Conservation (phyloP, 2,797 vertebrate genomes). For the Florisuga fusca region DNA sequence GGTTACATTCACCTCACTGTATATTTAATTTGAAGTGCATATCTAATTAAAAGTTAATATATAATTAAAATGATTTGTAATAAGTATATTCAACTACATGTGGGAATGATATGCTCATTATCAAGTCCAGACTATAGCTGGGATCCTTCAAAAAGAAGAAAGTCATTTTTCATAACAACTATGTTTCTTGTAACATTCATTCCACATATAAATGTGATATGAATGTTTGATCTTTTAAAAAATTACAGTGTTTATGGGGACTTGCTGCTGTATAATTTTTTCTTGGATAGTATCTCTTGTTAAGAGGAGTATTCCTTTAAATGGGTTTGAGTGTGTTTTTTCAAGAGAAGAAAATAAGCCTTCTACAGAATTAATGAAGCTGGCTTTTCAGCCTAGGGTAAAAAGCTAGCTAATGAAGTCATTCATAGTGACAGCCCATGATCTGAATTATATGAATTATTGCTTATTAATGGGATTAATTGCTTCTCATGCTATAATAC, state of each 20-base stretch:
- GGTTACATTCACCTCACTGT: background rate
- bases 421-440: constrained; percentile 79
- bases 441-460: constrained; percentile 81
- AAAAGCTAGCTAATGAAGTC: constrained; percentile 78
- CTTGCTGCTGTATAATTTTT: background rate
- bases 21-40: constrained; percentile 50
- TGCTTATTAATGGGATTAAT: constrained; percentile 84
- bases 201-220: background rate
- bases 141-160: constrained; percentile 13
- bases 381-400: constrained; percentile 77
- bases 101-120: constrained; percentile 31
- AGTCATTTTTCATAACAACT: constrained; percentile 23
- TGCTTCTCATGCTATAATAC: constrained; percentile 74
- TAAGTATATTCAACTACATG: constrained; percentile 32
- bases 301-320: constrained; percentile 25
- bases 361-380: constrained; percentile 82
- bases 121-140: background rate
- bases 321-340: background rate
- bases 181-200: background rate
- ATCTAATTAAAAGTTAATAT: constrained; percentile 70
- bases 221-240: constrained; percentile 6
- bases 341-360: constrained; percentile 20
- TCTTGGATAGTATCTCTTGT: background rate
- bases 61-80: constrained; percentile 74
- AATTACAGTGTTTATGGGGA: background rate